Evolutionary conservation across 2,797 vertebrate species (phyloP), one percentile per base, ranked within the genome.

Genomic region (Schizopygopsis pylzovi): DNA sequence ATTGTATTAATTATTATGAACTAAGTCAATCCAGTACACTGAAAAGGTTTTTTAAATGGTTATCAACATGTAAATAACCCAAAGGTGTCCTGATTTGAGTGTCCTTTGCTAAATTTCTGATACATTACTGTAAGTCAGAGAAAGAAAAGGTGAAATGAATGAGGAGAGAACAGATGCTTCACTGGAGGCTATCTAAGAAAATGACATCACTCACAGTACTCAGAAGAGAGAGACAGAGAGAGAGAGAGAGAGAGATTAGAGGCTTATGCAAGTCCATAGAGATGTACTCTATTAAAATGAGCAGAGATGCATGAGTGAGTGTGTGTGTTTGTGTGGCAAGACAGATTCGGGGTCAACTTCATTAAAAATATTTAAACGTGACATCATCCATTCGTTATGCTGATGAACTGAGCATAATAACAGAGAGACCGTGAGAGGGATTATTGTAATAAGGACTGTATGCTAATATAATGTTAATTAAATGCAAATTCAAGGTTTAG

Each of bases 151-250:
- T 76, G 81, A 84, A 33, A 67, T 52, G 15, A 76, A 68, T 65
- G 28, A 76, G 41, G 28, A 79, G n/a, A 25, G 52, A 70, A 41
- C 54, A 79, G 72, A 87, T 82, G 61, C 63, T 43, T 67, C 8
- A 70, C 59, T 70, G 16, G 28, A 71, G 39, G 71, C 68, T 68
- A 82, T 87, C 83, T 78, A 84, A 68, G 72, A 82, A 78, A 65
- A 84, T 77, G 49, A 86, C 78, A 77, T 86, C 86, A 84, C 52
- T 76, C 76, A 61, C 47, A 39, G 78, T 68, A 81, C 61, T 72
- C 83, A 67, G 78, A 79, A 79, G 43, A 73, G 84, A 63, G 63
- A 71, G 83, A 85, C 1, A 59, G 4, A 84, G 22, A 47, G 25
- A 59, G 4, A n/a, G n/a, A n/a, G n/a, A 84, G 22, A 47, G 25